Percentiles rank a stretch among this genome's conserved stretches.
Conservation (phyloP, 2,797 vertebrate genomes). For the Myotis pilosus region DNA sequence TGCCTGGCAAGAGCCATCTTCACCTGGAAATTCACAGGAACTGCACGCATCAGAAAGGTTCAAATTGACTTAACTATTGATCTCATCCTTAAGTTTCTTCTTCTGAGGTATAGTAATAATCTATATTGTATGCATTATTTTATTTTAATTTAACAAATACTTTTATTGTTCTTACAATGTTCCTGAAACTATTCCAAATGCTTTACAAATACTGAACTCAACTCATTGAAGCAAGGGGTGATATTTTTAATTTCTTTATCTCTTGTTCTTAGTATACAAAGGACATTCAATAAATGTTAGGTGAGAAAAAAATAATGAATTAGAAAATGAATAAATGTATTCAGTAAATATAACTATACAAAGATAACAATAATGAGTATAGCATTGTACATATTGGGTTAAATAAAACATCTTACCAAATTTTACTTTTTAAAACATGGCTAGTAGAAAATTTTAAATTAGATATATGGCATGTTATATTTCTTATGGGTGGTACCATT, state of each 20-base stretch:
- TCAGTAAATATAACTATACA: not conserved
- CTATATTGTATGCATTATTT: not conserved
- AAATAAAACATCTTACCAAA: not conserved
- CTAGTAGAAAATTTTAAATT: not conserved
- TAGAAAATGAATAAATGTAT: not conserved
- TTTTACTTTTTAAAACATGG: not conserved
- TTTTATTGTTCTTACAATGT: not conserved
- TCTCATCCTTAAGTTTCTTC: not conserved
- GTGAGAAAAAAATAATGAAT: not conserved
- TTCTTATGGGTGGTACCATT: not conserved
- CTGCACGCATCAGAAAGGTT: not conserved
- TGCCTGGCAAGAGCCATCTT: not conserved
- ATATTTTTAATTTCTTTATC: not conserved
- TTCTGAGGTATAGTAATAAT: not conserved
- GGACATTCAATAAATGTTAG: not conserved
- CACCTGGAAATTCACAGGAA: not conserved
- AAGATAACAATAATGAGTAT: not conserved
- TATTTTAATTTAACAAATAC: not conserved
- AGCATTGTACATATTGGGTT: not conserved
- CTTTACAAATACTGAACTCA: not conserved
- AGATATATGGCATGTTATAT: not conserved
- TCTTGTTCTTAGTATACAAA: not conserved
- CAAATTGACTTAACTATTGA: not conserved
- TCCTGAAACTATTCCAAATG: not conserved
- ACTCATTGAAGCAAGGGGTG: not conserved